Base-by-base conservation (phyloP, 1,140 invertebrate genomes). In the Drosophila albomicans region DNA sequence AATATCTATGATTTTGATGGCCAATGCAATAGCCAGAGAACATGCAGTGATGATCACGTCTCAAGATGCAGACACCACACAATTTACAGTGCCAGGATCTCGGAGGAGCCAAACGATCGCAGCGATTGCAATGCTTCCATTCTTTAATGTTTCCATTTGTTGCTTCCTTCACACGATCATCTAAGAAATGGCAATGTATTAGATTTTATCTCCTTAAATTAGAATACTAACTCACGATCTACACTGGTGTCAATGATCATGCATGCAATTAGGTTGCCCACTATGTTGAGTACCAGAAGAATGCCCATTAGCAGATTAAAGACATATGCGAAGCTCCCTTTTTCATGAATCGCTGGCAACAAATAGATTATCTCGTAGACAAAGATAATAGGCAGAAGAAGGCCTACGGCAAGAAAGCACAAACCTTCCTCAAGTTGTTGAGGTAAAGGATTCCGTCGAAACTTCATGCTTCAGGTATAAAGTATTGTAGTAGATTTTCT, bases 21-120 rank as follows among this genome's bases (percentile, higher is more conserved):
- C 98, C 98, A 8, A 99, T 94, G 92, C 98, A 99, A 89, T 96
- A 96, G 5, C 96, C 96, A n/a, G 96, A 96, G 92, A 99, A 99
- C 38, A 96, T 95, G 91, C 98, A 99, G 91, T 99, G 98, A 93
- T 99, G 98, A 92, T 99, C 98, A 73, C 98, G 94, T 91, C 98
- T 98, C 20, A 98, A 90, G 45, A 99, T 96, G 90, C 98, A 99
- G 16, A 93, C 92, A 75, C 94, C 91, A 81, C 98, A 99, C 30
- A 93, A 94, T 52, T 94, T 93, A 86, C 98, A 99, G 92, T 99
- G 98, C 95, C 97, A 98, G 0, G 98, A 96, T 73, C 98, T 93
- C 13, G 97, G 97, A 11, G 98, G 98, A 1, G 95, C 93, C 13
- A 96, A 82, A 10, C 94, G 93, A 90, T 98, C 95, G 38, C 90